Conservation (phyloP, 2,888 invertebrate species). For the Cryptophagus acutangulus region DNA sequence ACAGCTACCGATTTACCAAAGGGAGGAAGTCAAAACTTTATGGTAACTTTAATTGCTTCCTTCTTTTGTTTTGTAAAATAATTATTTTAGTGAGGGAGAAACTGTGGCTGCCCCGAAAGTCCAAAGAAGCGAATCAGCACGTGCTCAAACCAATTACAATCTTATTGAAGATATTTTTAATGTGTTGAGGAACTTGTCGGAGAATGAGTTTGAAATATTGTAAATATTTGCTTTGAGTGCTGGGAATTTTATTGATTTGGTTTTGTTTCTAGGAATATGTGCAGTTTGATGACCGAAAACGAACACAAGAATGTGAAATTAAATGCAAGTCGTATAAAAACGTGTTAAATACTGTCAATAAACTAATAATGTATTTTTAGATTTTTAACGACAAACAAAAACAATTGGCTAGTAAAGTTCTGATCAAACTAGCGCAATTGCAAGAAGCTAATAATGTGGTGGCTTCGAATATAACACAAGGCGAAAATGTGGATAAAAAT, state of each 20-base stretch:
- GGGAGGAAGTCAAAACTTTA: conserved; percentile 57
- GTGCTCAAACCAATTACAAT: conserved; percentile 49
- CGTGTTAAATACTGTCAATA: no score
- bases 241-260: not conserved
- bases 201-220: conserved; percentile 46
- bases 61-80: conserved; percentile 1
- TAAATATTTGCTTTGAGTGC: conserved; percentile 21
- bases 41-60: conserved; percentile 44
- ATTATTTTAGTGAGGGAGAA: conserved; percentile 43
- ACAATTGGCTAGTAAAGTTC: conserved; percentile 42
- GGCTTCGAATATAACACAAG: conserved; percentile 33
- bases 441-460: conserved; percentile 44
- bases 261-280: conserved; percentile 5
- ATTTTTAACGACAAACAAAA: conserved; percentile 45
- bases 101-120: conserved; percentile 42
- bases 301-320: no score
- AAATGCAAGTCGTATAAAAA: no score
- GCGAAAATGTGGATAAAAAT: conserved; percentile 24
- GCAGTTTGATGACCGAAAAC: conserved; percentile 8
- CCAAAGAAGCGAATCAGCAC: conserved; percentile 40
- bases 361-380: conserved; percentile 35
- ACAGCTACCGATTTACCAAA: conserved; percentile 68
- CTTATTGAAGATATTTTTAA: conserved; percentile 50
- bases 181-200: conserved; percentile 45
- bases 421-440: conserved; percentile 44